Base-by-base conservation (phyloP, 1,140 invertebrate genomes). In the Temnothorax nylanderi region DNA sequence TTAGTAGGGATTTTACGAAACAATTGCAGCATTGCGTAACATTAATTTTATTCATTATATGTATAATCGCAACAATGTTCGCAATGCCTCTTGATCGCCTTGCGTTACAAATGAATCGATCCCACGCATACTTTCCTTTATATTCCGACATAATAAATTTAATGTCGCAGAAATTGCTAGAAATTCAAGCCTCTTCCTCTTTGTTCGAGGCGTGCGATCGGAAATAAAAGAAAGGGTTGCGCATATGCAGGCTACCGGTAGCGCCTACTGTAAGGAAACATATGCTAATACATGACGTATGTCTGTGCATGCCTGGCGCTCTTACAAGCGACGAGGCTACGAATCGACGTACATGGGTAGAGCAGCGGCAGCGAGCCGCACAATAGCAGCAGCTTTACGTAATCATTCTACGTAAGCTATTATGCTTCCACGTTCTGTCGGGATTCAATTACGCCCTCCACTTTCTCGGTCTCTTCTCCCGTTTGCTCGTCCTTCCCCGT, bases 371-470 rank as follows among this genome's bases (percentile, higher is more conserved):
- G 81, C 81, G 76, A 87, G 75, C 78, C 81, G 67, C 75, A 89
- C 82, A 91, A 90, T 89, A 76, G 85, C 76, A 76, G 85, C 76
- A 90, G 82, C 90, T 90, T 92, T 92, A 87, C 87, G 90, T 92
- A 92, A 92, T 92, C 90, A 87, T 86, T 85, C 86, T 89, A 74
- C 72, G 82, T 89, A 91, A 91, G 88, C 88, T 89, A 89, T 91
- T 87, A 88, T 89, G 88, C 87, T 86, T 90, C 87, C 64, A 89
- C 75, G 81, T 86, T 88, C 76, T 85, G 69, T 76, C 75, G 86
- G 77, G 81, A 92, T 92, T 92, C 91, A 91, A 93, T 92, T 92
- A 93, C 89, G 84, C 65, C 74, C 87, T 86, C 81, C 60, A 72
- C 72, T 76, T 90, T 90, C 86, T 60, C 49, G 58, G 71, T 78